A percentile compares a stretch with the other conserved stretches of the same genome.
Conservation (phyloP, 2,888 invertebrate genomes). For the Drosophila seclusa region DNA sequence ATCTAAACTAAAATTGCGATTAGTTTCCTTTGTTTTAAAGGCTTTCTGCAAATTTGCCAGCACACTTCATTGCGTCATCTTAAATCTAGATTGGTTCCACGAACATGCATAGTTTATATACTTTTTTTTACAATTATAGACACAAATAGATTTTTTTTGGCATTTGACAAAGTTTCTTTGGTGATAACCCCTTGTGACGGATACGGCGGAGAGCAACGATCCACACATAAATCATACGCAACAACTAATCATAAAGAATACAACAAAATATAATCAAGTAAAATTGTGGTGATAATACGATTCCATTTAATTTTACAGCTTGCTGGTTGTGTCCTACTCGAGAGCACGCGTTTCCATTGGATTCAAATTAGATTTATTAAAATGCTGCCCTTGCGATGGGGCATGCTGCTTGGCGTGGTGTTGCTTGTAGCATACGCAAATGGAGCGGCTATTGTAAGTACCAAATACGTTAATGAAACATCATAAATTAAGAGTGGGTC, state of each 20-base stretch:
- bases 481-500: constrained; percentile 9
- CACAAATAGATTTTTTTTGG: constrained; percentile 50
- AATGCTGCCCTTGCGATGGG: constrained; percentile 84
- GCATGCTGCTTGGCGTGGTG: constrained; percentile 75
- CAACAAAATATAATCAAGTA: constrained; percentile 27
- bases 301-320: constrained; percentile 77
- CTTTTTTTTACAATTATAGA: constrained; percentile 3
- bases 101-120: constrained; percentile 36
- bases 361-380: constrained; percentile 68
- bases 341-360: constrained; percentile 62
- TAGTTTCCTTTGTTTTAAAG: not conserved
- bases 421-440: constrained; percentile 74
- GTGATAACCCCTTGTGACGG: constrained; percentile 69
- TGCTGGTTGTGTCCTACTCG: constrained; percentile 66
- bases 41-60: not conserved
- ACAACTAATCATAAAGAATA: constrained; percentile 28
- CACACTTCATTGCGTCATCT: constrained; percentile 56
- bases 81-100: constrained; percentile 36
- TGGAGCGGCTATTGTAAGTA: constrained; percentile 83
- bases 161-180: constrained; percentile 46
- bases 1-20: not conserved
- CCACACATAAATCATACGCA: constrained; percentile 26
- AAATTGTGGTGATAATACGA: constrained; percentile 62
- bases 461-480: constrained; percentile 54
- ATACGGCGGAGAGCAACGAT: constrained; percentile 28